Base-by-base conservation (phyloP, 2,797 vertebrate genomes). In the Dallia pectoralis region DNA sequence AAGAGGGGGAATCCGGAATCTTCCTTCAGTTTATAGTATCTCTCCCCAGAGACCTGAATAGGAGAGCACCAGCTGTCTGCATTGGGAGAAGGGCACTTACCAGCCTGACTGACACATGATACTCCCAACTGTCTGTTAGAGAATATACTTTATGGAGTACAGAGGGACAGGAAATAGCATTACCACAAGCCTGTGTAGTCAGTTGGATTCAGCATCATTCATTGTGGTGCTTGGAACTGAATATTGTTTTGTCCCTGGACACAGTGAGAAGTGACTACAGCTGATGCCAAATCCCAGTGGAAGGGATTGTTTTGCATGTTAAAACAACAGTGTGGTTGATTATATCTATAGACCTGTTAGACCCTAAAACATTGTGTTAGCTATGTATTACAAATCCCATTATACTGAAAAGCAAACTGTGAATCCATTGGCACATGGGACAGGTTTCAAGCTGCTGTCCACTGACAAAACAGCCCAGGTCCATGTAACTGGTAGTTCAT, bases 31-130 rank as follows among this genome's bases (percentile, higher is more conserved):
- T 67, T 0, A 67, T 69, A 33, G 40, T n/a, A n/a, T 14, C 18
- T 29, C 19, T 67, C 44, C 48, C 59, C 16, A 25, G 9, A 62
- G 62, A 9, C 62, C 47, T 49, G 29, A 44, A 44, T 12, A 44
- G 40, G 40, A 44, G 14, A 44, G 40, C 11, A 9, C 40, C 14
- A 44, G 40, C 40, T 44, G 40, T 44, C 40, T 44, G 5, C 40
- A 11, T 9, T 12, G 40, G 40, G 11, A 74, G 40, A 3, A 74
- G 33, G 70, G 70, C 65, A 73, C 32, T 69, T 71, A 67, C 70
- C 75, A 51, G 65, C 47, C 71, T 73, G 77, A 78, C 67, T 62
- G 81, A 83, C 59, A 70, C 79, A 59, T 59, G 63, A 82, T 77
- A 77, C 36, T 76, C 70, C 70, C 67, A 72, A 81, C 56, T 69